phyloP scores from a whole-genome alignment of 2,797 vertebrate species.

The Pangasius sanitwongsei region DNA sequence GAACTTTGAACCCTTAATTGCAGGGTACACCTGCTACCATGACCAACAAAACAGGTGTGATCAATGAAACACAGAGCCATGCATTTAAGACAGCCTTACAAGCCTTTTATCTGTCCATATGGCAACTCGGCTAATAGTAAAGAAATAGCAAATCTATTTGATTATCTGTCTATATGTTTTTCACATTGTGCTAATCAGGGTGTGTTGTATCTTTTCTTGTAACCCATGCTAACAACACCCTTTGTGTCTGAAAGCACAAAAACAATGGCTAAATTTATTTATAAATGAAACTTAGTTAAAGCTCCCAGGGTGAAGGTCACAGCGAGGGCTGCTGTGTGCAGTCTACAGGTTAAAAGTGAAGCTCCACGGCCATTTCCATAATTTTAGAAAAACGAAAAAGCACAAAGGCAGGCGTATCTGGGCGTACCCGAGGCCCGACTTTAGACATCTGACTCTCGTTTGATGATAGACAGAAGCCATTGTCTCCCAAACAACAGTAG shows the following conservation, averaged over 20 bases:
- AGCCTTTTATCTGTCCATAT: slow-evolving; percentile 35
- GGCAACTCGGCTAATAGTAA: slow-evolving; percentile 35
- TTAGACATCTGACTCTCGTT: slow-evolving; percentile 69
- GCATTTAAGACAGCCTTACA: slow-evolving; percentile 41
- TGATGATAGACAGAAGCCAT: slow-evolving; percentile 63
- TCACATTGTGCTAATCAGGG: slow-evolving; percentile 27
- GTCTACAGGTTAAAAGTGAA: slow-evolving; percentile 52
- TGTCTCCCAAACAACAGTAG: slow-evolving; percentile 65
- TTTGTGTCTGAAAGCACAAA: slow-evolving; percentile 44
- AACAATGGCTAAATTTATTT: slow-evolving; percentile 61
- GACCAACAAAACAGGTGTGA: slow-evolving; percentile 68
- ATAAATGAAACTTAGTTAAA: slow-evolving; percentile 48
- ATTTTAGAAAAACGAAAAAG: slow-evolving; percentile 39
- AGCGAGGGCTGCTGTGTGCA: slow-evolving; percentile 62
- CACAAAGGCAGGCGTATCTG: slow-evolving; percentile 47
- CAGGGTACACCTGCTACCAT: slow-evolving; percentile 66
- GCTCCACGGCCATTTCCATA: slow-evolving; percentile 55
- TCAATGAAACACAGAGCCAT: slow-evolving; percentile 47
- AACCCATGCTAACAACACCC: slow-evolving; percentile 30
- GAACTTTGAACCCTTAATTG: slow-evolving; percentile 64
- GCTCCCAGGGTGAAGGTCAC: slow-evolving; percentile 63
- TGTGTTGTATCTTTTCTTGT: slow-evolving; percentile 38
- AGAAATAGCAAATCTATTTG: slow-evolving; percentile 36
- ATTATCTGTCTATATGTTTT: slow-evolving; percentile 40
- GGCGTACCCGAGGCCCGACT: slow-evolving; percentile 54